These are phyloP conservation scores for Catocala sponsa DNA, from an alignment of 2,888 invertebrate species.

Conservation along the genomic window DNA sequence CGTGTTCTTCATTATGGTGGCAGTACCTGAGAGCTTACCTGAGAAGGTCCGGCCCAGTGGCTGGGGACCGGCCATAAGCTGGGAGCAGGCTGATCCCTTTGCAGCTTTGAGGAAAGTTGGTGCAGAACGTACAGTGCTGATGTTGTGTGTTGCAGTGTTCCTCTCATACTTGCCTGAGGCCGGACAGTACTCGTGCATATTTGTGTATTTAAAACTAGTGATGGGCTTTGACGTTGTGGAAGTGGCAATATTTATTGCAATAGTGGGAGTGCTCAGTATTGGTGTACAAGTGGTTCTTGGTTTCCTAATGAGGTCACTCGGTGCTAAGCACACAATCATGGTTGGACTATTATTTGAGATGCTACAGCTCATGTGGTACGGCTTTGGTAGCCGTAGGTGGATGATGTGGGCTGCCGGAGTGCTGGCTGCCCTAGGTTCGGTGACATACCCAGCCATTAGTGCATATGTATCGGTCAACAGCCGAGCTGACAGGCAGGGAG, in stretches of 20 bases:
- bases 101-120: slow-evolving; percentile 97
- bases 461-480: slow-evolving; percentile 99
- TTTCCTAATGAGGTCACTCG: slow-evolving; percentile 94
- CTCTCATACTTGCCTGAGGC: slow-evolving; percentile 99
- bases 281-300: slow-evolving; percentile 97
- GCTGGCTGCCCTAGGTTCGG: slow-evolving; percentile 97
- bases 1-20: slow-evolving; percentile 98
- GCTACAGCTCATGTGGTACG: slow-evolving; percentile 98
- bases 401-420: slow-evolving; percentile 99
- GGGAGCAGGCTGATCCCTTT: slow-evolving; percentile 99
- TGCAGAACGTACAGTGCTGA: slow-evolving; percentile 97
- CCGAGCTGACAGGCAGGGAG: slow-evolving; percentile 98
- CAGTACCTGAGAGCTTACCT: slow-evolving; percentile 99
- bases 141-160: slow-evolving; percentile 99
- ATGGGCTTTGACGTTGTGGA: slow-evolving; percentile 98
- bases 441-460: slow-evolving; percentile 99
- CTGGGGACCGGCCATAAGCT: slow-evolving; percentile 96
- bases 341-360: slow-evolving; percentile 98
- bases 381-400: slow-evolving; percentile 98
- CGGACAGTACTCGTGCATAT: slow-evolving; percentile 99
- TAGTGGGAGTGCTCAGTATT: slow-evolving; percentile 98
- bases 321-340: slow-evolving; percentile 99
- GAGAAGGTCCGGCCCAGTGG: slow-evolving; percentile 94
- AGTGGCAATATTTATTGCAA: slow-evolving; percentile 99
- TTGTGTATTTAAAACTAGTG: slow-evolving; percentile 98